A percentile compares a stretch with the other conserved stretches of the same genome.
Conservation (phyloP, 2,113 vertebrate genomes). For the Eurystomus gularis region DNA sequence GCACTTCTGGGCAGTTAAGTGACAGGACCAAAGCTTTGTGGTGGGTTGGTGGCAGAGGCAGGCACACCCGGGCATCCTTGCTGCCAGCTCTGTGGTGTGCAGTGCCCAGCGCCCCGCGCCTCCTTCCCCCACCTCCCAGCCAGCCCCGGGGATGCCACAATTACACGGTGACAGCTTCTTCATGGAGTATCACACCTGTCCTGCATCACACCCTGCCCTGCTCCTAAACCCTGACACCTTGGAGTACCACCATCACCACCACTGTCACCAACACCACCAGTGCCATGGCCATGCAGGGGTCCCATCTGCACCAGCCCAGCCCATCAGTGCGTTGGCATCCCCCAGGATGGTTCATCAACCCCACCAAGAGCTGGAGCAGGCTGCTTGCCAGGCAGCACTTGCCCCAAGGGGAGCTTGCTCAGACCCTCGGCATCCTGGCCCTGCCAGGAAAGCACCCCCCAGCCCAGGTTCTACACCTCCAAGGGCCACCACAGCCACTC, state of each 20-base stretch:
- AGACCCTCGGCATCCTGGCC: neutral
- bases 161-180: too few species aligned
- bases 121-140: too few species aligned
- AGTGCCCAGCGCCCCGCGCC: too few species aligned
- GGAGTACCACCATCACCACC: neutral
- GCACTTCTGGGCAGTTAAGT: neutral
- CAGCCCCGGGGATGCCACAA: too few species aligned
- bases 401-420: neutral
- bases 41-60: neutral
- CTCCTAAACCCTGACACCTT: neutral
- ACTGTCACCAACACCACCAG: neutral
- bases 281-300: too few species aligned
- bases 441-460: neutral
- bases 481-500: neutral
- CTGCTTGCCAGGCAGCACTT: neutral
- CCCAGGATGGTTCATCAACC: neutral
- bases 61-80: too few species aligned
- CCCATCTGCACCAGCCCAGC: neutral
- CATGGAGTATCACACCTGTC: too few species aligned
- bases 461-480: too few species aligned
- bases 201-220: too few species aligned
- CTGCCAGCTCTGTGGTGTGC: too few species aligned
- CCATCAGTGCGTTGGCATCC: neutral
- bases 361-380: neutral
- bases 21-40: neutral